Base-by-base conservation (phyloP, 1,140 invertebrate species). In the Scaptomyza graminum region DNA sequence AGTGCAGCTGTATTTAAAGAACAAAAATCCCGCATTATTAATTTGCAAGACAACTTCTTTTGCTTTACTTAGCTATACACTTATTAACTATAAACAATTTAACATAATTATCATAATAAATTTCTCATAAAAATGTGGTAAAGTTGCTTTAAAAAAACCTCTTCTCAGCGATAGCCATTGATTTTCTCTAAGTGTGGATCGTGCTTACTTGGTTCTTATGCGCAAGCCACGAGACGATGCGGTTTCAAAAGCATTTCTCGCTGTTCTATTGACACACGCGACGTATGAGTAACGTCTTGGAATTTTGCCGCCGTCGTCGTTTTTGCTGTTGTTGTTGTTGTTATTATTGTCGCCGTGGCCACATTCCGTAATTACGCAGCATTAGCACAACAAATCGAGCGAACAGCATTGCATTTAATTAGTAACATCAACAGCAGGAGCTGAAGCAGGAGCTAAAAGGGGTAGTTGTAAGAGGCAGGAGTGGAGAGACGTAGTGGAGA, bases 381-480 rank as follows among this genome's bases (percentile, higher is more conserved):
- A 83, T 83, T 83, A 83, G 80, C 79, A 79, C 81, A 81, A 87
- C 83, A 87, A 87, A 88, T 87, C 82, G 83, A 79, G 82, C 81
- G 71, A 64, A 80, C 61, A 67, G 68, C 59, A 74, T 71, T 87
- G 82, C 66, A 87, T 87, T 87, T 87, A 87, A 87, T 87, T 87
- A 87, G 82, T 82, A 69, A 47, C 63, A 66, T 28, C 15, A 52
- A n/a, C 25, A 39, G 57, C 16, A 15, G 18, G 7, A 39, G 16
- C 34, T 31, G 9, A 4, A 43, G 50, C 1, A 43, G 16, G 16
- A 46, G 31, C 39, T 13, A 28, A 28, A 28, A 5, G 28, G 5
- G 8, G 9, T 3, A 39, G 4, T 11, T 37, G 37, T 3, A n/a
- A 5, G 34, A 12, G 34, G 9, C 9, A 39, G 15, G 13, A 25